phyloP scores from a whole-genome alignment of 2,113 vertebrate species.

The Phalacrocorax brasilianus region DNA sequence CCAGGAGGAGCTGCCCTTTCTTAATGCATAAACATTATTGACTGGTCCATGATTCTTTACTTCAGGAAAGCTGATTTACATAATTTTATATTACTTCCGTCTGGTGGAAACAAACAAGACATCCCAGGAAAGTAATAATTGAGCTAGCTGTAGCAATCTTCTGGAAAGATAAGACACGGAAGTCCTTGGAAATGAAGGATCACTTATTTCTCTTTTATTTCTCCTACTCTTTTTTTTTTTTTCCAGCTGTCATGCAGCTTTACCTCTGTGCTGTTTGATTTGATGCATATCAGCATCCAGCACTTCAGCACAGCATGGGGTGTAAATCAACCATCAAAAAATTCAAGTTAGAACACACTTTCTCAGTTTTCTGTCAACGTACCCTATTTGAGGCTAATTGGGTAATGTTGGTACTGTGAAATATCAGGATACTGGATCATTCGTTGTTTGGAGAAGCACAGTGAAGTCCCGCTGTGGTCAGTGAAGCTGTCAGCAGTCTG shows the following conservation, averaged over 20 bases:
- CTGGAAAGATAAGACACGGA: constrained; percentile 53
- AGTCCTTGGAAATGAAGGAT: constrained; percentile 50
- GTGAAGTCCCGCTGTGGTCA: neutral
- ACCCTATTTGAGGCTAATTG: neutral
- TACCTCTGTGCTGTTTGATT: constrained; percentile 20
- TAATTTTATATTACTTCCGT: constrained; percentile 88
- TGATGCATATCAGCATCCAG: constrained; percentile 16
- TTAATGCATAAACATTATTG: constrained; percentile 92
- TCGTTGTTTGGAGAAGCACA: accelerated
- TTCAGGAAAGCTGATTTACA: constrained; percentile 89
- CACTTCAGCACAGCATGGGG: constrained; percentile 8
- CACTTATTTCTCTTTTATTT: constrained; percentile 52
- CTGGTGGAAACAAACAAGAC: constrained; percentile 81
- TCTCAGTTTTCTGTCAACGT: neutral
- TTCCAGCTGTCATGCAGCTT: constrained; percentile 22
- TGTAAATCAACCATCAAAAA: constrained; percentile 42
- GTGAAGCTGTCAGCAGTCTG: neutral
- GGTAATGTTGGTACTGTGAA: neutral
- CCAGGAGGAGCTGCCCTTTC: constrained; percentile 96
- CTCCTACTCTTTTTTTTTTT: neutral
- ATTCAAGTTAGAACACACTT: neutral
- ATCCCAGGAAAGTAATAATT: constrained; percentile 71
- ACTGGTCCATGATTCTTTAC: constrained; percentile 87
- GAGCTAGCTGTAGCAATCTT: constrained; percentile 61
- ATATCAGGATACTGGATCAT: neutral